Percentiles rank a stretch among this genome's conserved stretches.
Evolutionary conservation across 1,140 invertebrate genomes (phyloP).

Genomic region (Drosophila tristis): DNA sequence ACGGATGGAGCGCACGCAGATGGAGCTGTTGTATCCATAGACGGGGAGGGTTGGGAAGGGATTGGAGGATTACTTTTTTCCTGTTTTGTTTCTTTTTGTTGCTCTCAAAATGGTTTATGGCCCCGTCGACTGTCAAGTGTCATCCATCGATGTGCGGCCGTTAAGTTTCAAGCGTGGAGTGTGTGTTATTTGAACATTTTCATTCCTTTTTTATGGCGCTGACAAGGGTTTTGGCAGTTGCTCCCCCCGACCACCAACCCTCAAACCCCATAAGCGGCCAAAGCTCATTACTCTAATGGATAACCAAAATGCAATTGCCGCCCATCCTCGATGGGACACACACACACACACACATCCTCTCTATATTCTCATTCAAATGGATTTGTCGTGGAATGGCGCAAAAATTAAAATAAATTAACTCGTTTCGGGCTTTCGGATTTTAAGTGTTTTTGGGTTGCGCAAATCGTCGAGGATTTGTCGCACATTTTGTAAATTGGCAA

Average conservation of each 20-base stretch:
- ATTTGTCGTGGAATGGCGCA: slow-evolving; percentile 6
- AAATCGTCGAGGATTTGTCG: slow-evolving; percentile 68
- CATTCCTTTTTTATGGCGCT: slow-evolving; percentile 60
- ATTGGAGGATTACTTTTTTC: background rate
- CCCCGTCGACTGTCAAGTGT: slow-evolving; percentile 70
- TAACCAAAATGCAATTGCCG: slow-evolving; percentile 22
- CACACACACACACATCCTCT: slow-evolving; percentile 1
- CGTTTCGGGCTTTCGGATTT: slow-evolving; percentile 60
- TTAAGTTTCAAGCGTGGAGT: slow-evolving; percentile 63
- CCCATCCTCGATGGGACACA: background rate
- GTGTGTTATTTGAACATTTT: slow-evolving; percentile 55
- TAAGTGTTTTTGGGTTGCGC: slow-evolving; percentile 37
- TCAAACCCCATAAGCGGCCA: slow-evolving; percentile 9
- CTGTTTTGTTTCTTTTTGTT: slow-evolving; percentile 21
- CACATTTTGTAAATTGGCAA: slow-evolving; percentile 74
- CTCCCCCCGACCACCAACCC: too few species aligned
- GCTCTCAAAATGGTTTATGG: slow-evolving; percentile 77
- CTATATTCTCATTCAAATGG: slow-evolving; percentile 11
- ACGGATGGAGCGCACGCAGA: slow-evolving; percentile 31
- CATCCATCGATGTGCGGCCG: slow-evolving; percentile 73
- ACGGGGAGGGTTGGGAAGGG: slow-evolving; percentile 11
- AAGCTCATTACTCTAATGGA: slow-evolving; percentile 81
- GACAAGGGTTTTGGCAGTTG: slow-evolving; percentile 30
- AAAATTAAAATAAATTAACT: slow-evolving; percentile 80
- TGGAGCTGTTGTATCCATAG: slow-evolving; percentile 12